Percentiles rank a stretch among this genome's conserved stretches.
phyloP scores from a whole-genome alignment of 1,140 invertebrate species.

The Ceratina calcarata region DNA sequence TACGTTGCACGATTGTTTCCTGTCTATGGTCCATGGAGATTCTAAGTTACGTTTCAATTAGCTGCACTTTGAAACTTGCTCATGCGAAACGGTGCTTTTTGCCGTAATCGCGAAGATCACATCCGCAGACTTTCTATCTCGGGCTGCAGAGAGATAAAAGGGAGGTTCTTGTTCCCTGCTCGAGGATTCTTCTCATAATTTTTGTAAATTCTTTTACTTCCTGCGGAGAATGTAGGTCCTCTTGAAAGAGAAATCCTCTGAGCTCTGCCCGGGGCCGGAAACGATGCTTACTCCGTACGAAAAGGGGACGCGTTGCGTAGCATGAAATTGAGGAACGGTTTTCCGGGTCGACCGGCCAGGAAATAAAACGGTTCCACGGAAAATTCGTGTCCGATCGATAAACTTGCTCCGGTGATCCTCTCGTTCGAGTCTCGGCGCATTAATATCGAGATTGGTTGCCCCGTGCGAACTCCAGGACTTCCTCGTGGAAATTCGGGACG shows the following conservation, averaged over 20 bases:
- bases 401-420: constrained; percentile 24
- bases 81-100: too few relatives aligned
- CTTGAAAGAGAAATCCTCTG: too few relatives aligned
- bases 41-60: constrained; percentile 1
- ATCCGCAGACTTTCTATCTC: too few relatives aligned
- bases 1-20: background rate
- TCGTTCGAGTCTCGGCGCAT: constrained; percentile 9
- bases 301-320: background rate
- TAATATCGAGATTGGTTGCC: constrained; percentile 38
- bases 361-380: constrained; percentile 16
- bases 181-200: too few relatives aligned
- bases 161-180: too few relatives aligned
- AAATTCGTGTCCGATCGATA: constrained; percentile 19
- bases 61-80: background rate
- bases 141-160: too few relatives aligned
- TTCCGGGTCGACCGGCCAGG: constrained; percentile 6
- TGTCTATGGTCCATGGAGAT: too few relatives aligned
- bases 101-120: too few relatives aligned
- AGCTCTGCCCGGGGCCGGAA: background rate
- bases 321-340: constrained; percentile 5
- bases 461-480: background rate
- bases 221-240: too few relatives aligned
- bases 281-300: background rate
- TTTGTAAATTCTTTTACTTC: too few relatives aligned
- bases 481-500: too few relatives aligned